Percentiles rank a stretch among this genome's conserved stretches.
These are phyloP conservation scores for Gopherus evgoodei DNA, from an alignment of 2,113 vertebrate genomes.

Conservation along the genomic window DNA sequence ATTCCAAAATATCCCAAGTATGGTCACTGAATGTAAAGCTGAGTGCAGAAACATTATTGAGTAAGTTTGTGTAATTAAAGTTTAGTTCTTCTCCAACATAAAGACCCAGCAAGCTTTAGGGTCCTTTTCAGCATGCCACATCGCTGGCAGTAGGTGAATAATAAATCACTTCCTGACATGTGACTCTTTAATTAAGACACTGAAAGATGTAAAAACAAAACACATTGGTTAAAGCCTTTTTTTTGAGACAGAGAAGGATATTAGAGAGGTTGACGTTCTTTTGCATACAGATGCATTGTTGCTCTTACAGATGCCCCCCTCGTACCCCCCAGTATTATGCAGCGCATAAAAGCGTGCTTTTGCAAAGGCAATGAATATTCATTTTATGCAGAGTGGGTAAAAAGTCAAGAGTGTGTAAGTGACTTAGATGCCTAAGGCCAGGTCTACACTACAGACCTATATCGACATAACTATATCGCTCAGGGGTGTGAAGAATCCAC, in stretches of 20 bases:
- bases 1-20: constrained; percentile 46
- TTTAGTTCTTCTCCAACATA: constrained; percentile 16
- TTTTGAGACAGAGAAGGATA: background rate
- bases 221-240: constrained; percentile 36
- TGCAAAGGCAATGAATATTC: background rate
- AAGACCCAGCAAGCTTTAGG: background rate
- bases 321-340: fast-evolving
- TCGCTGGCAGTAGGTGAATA: background rate
- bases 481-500: background rate
- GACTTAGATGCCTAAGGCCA: background rate
- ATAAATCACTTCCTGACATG: constrained; percentile 1
- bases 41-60: constrained; percentile 49
- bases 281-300: background rate
- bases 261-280: constrained; percentile 3
- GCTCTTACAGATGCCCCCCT: constrained; percentile 20
- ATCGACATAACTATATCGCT: background rate
- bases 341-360: background rate
- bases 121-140: background rate
- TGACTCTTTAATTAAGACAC: background rate
- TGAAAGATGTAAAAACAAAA: background rate
- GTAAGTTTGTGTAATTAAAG: constrained; percentile 56
- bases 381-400: fast-evolving
- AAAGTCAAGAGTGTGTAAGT: background rate
- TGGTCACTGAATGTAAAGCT: constrained; percentile 26
- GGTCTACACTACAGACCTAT: background rate